phyloP scores from a whole-genome alignment of 2,113 vertebrate species.

The Microcebus griseorufus region DNA sequence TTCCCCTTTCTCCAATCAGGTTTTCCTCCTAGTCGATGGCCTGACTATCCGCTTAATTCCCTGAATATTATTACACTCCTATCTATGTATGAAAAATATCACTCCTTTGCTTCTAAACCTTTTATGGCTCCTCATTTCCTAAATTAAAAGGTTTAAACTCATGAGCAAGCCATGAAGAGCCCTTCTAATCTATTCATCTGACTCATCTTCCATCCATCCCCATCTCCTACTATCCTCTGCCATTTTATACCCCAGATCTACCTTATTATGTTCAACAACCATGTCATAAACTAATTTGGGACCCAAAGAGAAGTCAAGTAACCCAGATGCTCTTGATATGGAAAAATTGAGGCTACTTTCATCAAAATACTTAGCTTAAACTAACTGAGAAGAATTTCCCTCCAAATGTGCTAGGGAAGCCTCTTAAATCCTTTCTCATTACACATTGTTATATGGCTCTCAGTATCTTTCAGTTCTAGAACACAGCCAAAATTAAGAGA shows the following conservation, averaged over 20 bases:
- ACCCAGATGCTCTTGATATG: not conserved
- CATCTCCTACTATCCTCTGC: not conserved
- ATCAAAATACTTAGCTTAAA: not conserved
- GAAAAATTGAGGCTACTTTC: not conserved
- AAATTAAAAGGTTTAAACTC: not conserved
- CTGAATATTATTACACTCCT: not conserved
- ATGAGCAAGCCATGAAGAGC: not conserved
- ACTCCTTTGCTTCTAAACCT: not conserved
- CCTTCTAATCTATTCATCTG: not conserved
- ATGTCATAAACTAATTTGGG: not conserved
- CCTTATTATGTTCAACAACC: not conserved
- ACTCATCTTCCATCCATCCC: not conserved
- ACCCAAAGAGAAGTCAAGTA: not conserved
- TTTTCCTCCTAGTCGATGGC: not conserved
- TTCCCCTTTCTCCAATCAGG: not conserved
- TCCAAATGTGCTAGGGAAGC: not conserved
- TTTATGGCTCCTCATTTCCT: not conserved
- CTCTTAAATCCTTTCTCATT: not conserved
- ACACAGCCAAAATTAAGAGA: not conserved
- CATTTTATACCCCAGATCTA: not conserved
- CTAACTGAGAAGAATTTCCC: not conserved
- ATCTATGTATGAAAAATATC: not conserved
- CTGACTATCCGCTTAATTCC: not conserved
- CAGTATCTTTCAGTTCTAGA: not conserved
- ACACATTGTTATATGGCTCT: not conserved